Conservation (phyloP, 1,140 invertebrate species). For the Hestina assimilis region DNA sequence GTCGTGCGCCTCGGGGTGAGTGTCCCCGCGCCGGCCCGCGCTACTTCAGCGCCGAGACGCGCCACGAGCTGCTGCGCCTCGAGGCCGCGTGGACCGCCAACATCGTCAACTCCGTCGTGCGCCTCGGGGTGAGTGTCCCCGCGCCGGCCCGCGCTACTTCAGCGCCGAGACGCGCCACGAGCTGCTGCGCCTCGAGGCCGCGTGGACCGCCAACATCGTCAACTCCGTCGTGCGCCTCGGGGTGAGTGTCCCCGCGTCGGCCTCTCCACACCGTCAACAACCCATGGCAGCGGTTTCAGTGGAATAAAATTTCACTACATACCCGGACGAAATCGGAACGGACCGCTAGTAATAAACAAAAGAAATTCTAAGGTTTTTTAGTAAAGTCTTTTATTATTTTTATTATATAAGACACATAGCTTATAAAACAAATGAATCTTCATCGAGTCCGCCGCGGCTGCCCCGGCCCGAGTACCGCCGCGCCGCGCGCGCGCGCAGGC, state of each 20-base stretch:
- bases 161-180: background rate
- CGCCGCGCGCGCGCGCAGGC: background rate
- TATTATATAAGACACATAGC: too few species aligned
- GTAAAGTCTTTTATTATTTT: too few species aligned
- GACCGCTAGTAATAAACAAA: too few species aligned
- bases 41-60: background rate
- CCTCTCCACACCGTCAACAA: too few species aligned
- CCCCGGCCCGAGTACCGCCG: slow-evolving; percentile 85
- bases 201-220: too few species aligned
- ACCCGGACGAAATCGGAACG: too few species aligned
- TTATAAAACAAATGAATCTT: too few species aligned
- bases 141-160: background rate
- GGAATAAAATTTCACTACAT: too few species aligned
- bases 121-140: slow-evolving; percentile 87
- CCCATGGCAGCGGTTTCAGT: too few species aligned
- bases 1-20: slow-evolving; percentile 93
- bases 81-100: slow-evolving; percentile 95
- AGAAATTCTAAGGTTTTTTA: too few species aligned
- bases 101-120: slow-evolving; percentile 93
- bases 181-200: slow-evolving; percentile 73
- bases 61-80: background rate
- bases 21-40: slow-evolving; percentile 15
- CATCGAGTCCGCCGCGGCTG: slow-evolving; percentile 94
- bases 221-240: slow-evolving; percentile 94
- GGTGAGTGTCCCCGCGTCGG: slow-evolving; percentile 80